A percentile compares a stretch with the other conserved stretches of the same genome.
phyloP scores from a whole-genome alignment of 2,113 vertebrate genomes.

The Tor tambroides region DNA sequence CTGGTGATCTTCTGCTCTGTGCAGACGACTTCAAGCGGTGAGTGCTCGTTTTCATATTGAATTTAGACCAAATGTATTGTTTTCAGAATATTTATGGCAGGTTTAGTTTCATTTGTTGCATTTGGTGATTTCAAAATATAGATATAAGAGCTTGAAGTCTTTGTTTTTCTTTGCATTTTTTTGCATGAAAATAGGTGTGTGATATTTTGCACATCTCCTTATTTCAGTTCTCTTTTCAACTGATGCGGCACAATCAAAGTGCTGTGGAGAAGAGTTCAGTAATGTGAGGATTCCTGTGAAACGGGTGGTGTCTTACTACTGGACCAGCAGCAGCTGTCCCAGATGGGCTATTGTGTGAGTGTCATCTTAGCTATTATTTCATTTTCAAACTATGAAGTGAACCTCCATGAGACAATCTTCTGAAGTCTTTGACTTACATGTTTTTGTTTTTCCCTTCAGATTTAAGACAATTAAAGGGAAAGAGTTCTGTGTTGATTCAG shows the following conservation, averaged over 20 bases:
- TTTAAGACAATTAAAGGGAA: not conserved
- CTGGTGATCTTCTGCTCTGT: slow-evolving; percentile 33
- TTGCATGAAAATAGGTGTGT: not conserved
- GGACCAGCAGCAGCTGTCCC: not conserved
- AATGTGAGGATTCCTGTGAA: slow-evolving; percentile 7
- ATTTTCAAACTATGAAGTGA: no score
- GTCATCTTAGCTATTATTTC: not conserved
- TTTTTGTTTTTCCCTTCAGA: not conserved
- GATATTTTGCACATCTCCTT: not conserved
- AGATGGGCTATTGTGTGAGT: slow-evolving; percentile 36
- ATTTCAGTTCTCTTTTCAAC: not conserved
- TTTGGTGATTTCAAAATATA: no score
- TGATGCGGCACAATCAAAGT: not conserved
- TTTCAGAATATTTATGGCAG: not conserved
- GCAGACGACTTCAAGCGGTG: slow-evolving; percentile 1
- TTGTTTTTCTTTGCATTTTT: not conserved
- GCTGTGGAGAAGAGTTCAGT: not conserved
- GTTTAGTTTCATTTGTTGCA: not conserved
- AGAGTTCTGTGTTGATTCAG: slow-evolving; percentile 12
- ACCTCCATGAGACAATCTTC: no score
- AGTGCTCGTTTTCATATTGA: not conserved
- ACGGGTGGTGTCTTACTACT: not conserved
- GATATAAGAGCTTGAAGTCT: no score
- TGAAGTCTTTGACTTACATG: not conserved
- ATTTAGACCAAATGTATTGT: not conserved